A percentile compares a stretch with the other conserved stretches of the same genome.
Evolutionary conservation across 1,140 invertebrate species (phyloP).

Genomic region (Gryon sp.): DNA sequence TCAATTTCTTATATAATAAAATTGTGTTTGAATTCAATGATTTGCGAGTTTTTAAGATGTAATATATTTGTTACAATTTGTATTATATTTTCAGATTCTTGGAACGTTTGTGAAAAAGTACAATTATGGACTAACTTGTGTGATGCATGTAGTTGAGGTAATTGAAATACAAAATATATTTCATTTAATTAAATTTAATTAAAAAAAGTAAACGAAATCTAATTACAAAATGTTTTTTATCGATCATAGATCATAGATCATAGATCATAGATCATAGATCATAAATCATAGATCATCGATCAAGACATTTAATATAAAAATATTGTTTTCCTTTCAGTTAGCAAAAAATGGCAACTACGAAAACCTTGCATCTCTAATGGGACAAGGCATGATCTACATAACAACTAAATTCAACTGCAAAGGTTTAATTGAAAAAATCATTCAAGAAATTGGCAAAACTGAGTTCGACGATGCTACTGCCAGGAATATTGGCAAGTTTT

Average conservation of each 20-base stretch:
- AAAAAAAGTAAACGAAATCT: no score
- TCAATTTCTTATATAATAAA: constrained; percentile 1
- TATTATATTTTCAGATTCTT: constrained; percentile 85
- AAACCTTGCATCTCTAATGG: constrained; percentile 84
- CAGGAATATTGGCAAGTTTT: constrained; percentile 83
- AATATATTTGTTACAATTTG: no score
- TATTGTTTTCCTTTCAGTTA: constrained; percentile 78
- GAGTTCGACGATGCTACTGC: constrained; percentile 82
- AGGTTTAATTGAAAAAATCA: constrained; percentile 85
- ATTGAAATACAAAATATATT: no score
- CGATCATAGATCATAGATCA: no score
- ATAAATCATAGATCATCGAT: no score
- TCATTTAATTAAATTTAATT: constrained; percentile 37
- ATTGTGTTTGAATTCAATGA: no score
- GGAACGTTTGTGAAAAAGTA: constrained; percentile 90
- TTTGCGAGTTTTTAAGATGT: constrained; percentile 10
- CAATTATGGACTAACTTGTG: constrained; percentile 86
- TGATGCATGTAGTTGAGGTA: constrained; percentile 85
- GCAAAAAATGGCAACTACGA: constrained; percentile 86
- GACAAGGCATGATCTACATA: constrained; percentile 84
- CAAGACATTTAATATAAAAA: constrained; percentile 17
- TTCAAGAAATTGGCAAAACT: constrained; percentile 85
- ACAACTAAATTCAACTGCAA: constrained; percentile 83
- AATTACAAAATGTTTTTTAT: no score
- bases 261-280: no score